Conservation (phyloP, 2,113 vertebrate species). For the Notothenia rossii region DNA sequence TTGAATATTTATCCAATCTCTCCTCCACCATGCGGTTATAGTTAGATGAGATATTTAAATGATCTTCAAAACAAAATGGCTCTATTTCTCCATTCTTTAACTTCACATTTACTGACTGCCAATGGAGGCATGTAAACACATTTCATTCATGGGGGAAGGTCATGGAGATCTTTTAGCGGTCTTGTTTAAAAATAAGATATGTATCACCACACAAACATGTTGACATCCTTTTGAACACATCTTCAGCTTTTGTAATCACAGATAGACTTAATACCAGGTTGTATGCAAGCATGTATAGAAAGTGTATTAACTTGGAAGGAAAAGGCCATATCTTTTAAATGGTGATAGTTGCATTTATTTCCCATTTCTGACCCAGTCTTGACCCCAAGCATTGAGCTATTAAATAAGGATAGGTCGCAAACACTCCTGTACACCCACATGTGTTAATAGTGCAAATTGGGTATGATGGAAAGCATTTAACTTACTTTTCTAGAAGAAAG, state of each 20-base stretch:
- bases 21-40: slow-evolving; percentile 34
- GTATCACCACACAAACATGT: slow-evolving; percentile 9
- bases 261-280: not conserved
- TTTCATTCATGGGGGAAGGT: slow-evolving; percentile 34
- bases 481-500: not conserved
- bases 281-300: slow-evolving; percentile 2
- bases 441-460: slow-evolving; percentile 38
- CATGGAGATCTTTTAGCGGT: not conserved
- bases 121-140: slow-evolving; percentile 51
- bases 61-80: slow-evolving; percentile 60
- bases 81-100: slow-evolving; percentile 59
- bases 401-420: slow-evolving; percentile 26
- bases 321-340: slow-evolving; percentile 25
- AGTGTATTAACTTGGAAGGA: slow-evolving; percentile 15
- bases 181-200: slow-evolving; percentile 17
- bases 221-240: slow-evolving; percentile 28
- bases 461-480: not conserved
- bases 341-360: slow-evolving; percentile 29
- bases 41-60: slow-evolving; percentile 71
- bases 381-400: slow-evolving; percentile 38
- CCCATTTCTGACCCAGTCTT: slow-evolving; percentile 33
- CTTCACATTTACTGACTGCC: slow-evolving; percentile 32
- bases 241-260: slow-evolving; percentile 26
- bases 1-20: slow-evolving; percentile 73
- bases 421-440: slow-evolving; percentile 24